Percentiles rank a stretch among this genome's conserved stretches.
phyloP scores from a whole-genome alignment of 2,888 invertebrate species.

The Cryptus viduatorius region DNA sequence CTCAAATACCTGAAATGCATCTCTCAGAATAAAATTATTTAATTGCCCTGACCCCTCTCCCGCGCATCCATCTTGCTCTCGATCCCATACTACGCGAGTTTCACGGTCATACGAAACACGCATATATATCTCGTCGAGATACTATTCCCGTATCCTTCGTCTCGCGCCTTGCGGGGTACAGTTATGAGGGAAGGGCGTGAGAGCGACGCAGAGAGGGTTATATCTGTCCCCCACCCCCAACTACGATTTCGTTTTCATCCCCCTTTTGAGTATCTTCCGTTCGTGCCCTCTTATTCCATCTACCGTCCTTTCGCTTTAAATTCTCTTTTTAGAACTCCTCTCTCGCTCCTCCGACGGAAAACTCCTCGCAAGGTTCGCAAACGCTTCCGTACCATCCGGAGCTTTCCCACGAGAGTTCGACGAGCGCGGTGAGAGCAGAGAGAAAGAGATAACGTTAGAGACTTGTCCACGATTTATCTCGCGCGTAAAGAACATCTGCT shows the following conservation, averaged over 20 bases:
- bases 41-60: no score
- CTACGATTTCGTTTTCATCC: constrained; percentile 57
- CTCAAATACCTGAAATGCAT: no score
- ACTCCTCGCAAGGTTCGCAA: constrained; percentile 52
- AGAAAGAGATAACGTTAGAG: constrained; percentile 6
- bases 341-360: constrained; percentile 40
- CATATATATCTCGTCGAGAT: constrained; percentile 46
- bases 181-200: constrained; percentile 30
- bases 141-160: constrained; percentile 38
- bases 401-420: constrained; percentile 64
- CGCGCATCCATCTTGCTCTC: no score
- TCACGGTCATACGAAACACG: no score
- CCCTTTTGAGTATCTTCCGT: constrained; percentile 41
- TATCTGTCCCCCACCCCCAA: constrained; percentile 27
- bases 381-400: constrained; percentile 61
- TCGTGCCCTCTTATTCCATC: constrained; percentile 25
- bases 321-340: constrained; percentile 31
- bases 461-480: constrained; percentile 66
- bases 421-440: constrained; percentile 36
- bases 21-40: no score
- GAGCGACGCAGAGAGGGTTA: constrained; percentile 37
- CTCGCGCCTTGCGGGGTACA: constrained; percentile 10
- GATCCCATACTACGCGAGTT: no score
- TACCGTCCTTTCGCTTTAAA: constrained; percentile 42
- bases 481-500: constrained; percentile 62